Conservation (phyloP, 2,113 vertebrate genomes). For the Sardina pilchardus region DNA sequence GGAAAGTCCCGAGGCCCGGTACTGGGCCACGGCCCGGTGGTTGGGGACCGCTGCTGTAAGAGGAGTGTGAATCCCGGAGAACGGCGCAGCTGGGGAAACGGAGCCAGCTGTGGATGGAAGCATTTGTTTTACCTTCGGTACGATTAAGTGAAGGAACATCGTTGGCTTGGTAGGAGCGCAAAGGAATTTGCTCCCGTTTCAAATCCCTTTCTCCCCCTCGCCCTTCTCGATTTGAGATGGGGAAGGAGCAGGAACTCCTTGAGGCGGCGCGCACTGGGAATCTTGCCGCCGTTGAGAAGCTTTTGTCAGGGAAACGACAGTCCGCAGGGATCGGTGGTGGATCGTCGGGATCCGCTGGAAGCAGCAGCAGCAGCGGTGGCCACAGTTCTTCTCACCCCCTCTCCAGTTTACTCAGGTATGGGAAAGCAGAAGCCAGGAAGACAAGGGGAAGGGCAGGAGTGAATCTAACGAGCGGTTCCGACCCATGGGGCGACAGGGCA, state of each 20-base stretch:
- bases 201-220: conserved; percentile 47
- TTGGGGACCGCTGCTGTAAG: background rate
- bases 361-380: conserved; percentile 63
- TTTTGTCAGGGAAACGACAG: conserved; percentile 87
- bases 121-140: conserved; percentile 39
- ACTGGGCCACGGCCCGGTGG: too few species aligned
- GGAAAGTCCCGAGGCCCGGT: too few species aligned
- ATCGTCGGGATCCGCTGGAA: conserved; percentile 66
- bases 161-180: conserved; percentile 40
- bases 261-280: conserved; percentile 95
- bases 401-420: conserved; percentile 90
- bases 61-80: conserved; percentile 23
- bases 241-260: conserved; percentile 96
- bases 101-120: conserved; percentile 48
- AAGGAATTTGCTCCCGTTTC: conserved; percentile 55
- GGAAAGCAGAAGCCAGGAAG: background rate
- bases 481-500: background rate
- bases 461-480: background rate
- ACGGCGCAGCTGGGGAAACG: conserved; percentile 36
- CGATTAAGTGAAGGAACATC: conserved; percentile 42
- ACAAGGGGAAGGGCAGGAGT: conserved; percentile 11
- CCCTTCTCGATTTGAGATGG: conserved; percentile 74
- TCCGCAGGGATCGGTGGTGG: conserved; percentile 77
- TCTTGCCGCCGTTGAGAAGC: conserved; percentile 90
- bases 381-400: conserved; percentile 81